Base-by-base conservation (phyloP, 2,113 vertebrate genomes). In the Oncorhynchus tshawytscha region DNA sequence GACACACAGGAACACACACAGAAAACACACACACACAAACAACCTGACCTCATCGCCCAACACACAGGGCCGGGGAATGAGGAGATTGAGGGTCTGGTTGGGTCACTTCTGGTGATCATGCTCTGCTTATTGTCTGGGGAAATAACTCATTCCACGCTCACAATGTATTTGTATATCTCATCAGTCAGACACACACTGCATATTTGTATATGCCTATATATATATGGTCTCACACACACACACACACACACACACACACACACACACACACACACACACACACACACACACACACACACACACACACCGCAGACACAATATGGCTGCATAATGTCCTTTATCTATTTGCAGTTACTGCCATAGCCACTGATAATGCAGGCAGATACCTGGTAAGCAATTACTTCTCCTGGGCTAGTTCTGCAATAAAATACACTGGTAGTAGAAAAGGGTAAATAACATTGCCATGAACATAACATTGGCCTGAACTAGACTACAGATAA, bases 351-450 rank as follows among this genome's bases (percentile, higher is more conserved):
- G 87, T 90, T 91, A 91, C 92, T 91, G 88, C 84, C 88, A 90
- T 85, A 90, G 86, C 85, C 82, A 85, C 84, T 81, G 88, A 93
- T 93, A 90, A 91, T 90, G 88, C 86, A 87, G 84, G 81, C 78
- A 89, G 90, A 94, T 92, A 93, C 81, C 87, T 85, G 80, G 83
- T 81, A 90, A 88, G 86, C 88, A 92, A 92, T 93, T 93, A 92
- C 84, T 90, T 91, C 86, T 85, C 64, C 75, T 80, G 73, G 70
- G 80, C 69, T 78, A 60, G 31, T 68, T 81, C 81, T 67, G 84
- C 79, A 89, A 91, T 87, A 88, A 87, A 87, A 89, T 87, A 86
- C 85, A 83, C 73, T 64, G 81, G 82, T 85, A 86, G 90, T 88
- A 88, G 87, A 90, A 89, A 89, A 83, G 73, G 78, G 81, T 83